Base-by-base conservation (phyloP, 2,797 vertebrate genomes). In the Linurgus olivaceus region DNA sequence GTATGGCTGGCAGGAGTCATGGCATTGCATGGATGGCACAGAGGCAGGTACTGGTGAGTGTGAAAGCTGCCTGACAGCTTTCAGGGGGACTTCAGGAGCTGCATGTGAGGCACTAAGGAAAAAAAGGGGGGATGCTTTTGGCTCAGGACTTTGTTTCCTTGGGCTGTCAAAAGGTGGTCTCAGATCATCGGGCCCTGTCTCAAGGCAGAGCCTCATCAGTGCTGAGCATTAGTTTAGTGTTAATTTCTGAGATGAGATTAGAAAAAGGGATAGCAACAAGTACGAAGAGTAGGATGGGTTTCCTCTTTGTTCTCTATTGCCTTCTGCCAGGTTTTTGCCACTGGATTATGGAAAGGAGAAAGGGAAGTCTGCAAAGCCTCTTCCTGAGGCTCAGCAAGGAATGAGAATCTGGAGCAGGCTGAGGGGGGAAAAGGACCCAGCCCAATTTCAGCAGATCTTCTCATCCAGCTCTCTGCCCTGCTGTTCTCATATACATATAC, bases 401-500 rank as follows among this genome's bases (percentile, higher is more conserved):
- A 6, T 16, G 52, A 66, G 17, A 44, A 40, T 42, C 57, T 4
- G 3, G 37, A 66, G 40, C 28, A 62, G 37, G 35, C 33, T 48
- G 20, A 6, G 11, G 10, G 12, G 2, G 58, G 20, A 13, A 40
- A 40, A 1, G 1, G 47, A 62, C 26, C 25, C 5, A 54, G 14
- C 55, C 38, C 19, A 48, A 0, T 16, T 84, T 87, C 20, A 25
- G 1, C 10, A 73, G 35, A 42, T 75, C 24, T 35, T 79, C 31
- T 84, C 11, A 10, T 29, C 47, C 52, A 13, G 13, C 42, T 54
- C 25, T 26, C 52, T 52, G 26, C 54, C 29, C 10, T 65, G 33
- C 48, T 76, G 28, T 31, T 65, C 25, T 58, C 1, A 0, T 0
- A 0, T 26, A 10, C 3, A 2, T 23, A 7, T 2, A 1, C 20